phyloP scores from a whole-genome alignment of 2,888 invertebrate species.

The Luperina nickerlii region DNA sequence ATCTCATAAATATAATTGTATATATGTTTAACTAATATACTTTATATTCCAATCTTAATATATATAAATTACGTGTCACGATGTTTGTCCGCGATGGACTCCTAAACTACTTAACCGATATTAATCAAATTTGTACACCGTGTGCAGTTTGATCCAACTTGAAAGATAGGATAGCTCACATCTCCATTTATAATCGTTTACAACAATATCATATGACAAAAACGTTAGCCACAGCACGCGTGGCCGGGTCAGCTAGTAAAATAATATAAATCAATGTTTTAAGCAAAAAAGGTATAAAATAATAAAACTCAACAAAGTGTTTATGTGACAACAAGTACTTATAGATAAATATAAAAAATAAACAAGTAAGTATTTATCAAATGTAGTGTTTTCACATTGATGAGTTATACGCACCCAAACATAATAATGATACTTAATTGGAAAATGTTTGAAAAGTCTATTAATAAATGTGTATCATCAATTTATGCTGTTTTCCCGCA shows the following conservation, averaged over 20 bases:
- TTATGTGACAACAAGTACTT: background rate
- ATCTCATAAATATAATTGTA: background rate
- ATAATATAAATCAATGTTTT: background rate
- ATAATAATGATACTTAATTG: background rate
- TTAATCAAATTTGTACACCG: too few species aligned
- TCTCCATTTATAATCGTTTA: too few species aligned
- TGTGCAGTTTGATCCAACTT: too few species aligned
- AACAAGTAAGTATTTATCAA: background rate
- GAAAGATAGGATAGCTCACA: too few species aligned
- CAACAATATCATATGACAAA: too few species aligned
- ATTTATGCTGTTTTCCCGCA: slow-evolving; percentile 44
- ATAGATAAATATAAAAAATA: background rate
- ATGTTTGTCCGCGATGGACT: too few species aligned
- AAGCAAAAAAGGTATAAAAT: background rate
- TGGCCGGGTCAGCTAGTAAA: too few species aligned
- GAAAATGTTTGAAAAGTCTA: slow-evolving; percentile 11
- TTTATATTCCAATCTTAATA: background rate
- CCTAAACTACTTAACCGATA: too few species aligned
- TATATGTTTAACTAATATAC: too few species aligned
- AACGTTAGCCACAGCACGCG: too few species aligned
- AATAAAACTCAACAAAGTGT: background rate
- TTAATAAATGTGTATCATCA: slow-evolving; percentile 30
- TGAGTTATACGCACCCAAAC: background rate
- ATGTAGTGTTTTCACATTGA: background rate
- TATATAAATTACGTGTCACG: too few species aligned